Conservation (phyloP, 2,888 invertebrate species). For the Perithous albicinctus region DNA sequence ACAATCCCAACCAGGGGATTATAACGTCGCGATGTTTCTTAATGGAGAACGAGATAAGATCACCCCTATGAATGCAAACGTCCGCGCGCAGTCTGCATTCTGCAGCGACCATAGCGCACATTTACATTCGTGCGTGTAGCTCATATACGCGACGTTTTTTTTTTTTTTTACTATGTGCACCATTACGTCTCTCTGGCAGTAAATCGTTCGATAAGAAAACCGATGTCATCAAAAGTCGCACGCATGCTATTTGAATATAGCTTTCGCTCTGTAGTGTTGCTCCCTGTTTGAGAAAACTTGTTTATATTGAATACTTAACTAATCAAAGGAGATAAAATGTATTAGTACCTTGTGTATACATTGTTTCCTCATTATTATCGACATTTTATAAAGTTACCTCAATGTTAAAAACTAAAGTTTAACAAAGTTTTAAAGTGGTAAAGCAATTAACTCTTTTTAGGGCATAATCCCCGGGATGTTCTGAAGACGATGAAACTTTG, state of each 20-base stretch:
- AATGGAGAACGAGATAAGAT: conserved; percentile 76
- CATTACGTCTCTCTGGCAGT: conserved; percentile 61
- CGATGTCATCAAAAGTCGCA: conserved; percentile 63
- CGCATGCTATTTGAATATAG: conserved; percentile 23
- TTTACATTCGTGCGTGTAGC: conserved; percentile 64
- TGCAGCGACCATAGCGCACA: conserved; percentile 26
- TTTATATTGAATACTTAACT: neutral
- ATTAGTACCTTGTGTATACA: neutral
- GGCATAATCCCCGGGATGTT: too few species aligned
- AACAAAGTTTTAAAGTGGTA: too few species aligned
- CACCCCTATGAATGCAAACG: conserved; percentile 64
- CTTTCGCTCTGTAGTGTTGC: conserved; percentile 10
- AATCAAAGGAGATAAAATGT: neutral
- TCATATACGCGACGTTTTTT: conserved; percentile 40
- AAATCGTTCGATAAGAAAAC: conserved; percentile 70
- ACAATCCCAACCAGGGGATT: conserved; percentile 69
- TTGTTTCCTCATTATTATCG: neutral
- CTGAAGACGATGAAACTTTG: too few species aligned
- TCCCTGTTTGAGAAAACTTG: neutral
- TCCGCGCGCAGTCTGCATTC: conserved; percentile 41
- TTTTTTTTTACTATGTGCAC: conserved; percentile 29
- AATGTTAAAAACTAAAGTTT: too few species aligned
- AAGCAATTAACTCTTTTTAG: too few species aligned
- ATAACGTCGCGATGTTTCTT: conserved; percentile 75
- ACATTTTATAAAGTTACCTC: too few species aligned